Conservation (phyloP, 2,113 vertebrate species). For the Oreochromis spilurus region DNA sequence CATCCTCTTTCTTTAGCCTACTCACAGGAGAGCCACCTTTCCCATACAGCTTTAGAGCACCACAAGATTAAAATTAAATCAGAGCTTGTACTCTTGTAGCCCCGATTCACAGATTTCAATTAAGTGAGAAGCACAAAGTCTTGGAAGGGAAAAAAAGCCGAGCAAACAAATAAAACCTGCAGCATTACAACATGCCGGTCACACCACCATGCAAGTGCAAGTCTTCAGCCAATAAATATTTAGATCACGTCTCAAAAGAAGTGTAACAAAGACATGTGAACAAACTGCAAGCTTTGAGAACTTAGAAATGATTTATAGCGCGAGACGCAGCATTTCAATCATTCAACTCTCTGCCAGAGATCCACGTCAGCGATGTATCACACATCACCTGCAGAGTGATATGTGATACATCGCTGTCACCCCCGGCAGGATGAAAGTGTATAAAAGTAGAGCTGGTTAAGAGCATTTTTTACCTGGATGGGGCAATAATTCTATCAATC, state of each 20-base stretch:
- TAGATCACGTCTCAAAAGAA: not conserved
- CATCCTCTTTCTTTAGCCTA: not conserved
- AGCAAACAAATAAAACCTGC: not conserved
- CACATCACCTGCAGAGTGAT: not conserved
- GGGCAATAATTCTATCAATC: not conserved
- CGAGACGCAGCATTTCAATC: not conserved
- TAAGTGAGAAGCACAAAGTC: not conserved
- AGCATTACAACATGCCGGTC: not conserved
- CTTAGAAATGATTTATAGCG: not conserved
- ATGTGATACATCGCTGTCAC: not conserved
- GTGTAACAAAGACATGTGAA: not conserved
- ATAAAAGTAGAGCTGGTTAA: not conserved
- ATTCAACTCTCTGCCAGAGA: not conserved
- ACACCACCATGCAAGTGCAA: not conserved
- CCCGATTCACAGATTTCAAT: not conserved
- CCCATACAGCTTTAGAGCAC: not conserved
- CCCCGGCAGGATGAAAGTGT: fast-evolving
- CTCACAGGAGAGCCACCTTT: not conserved
- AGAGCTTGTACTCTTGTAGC: not conserved
- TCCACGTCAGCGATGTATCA: not conserved
- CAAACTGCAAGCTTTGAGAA: not conserved
- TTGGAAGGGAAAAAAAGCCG: not conserved
- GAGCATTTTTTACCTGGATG: fast-evolving
- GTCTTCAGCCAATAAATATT: not conserved
- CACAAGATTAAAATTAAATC: not conserved